Base-by-base conservation (phyloP, 2,888 invertebrate species). In the Aquatica leii region DNA sequence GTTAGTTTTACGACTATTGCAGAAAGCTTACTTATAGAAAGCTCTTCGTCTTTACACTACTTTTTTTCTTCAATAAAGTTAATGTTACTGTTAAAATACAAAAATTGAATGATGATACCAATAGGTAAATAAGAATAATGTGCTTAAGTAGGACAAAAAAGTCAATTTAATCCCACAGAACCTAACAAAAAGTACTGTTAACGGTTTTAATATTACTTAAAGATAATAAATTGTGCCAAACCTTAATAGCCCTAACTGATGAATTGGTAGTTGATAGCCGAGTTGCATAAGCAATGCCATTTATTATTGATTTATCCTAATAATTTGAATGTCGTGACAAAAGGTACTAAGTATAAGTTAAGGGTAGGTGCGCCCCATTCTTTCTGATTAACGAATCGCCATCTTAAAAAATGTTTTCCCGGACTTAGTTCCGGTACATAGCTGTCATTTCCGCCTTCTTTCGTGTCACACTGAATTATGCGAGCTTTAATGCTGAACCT, bases 381-480 rank as follows among this genome's bases (percentile, higher is more conserved):
- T 76, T 78, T 77, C 75, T 78, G 79, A 80, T 80, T 80, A 78
- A 78, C 76, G 73, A 78, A 77, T 77, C 75, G 75, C 79, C 78
- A 77, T 80, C 77, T 78, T 77, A 73, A 78, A 78, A 78, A 78
- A 76, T 74, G 74, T 72, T 77, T 77, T 73, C 74, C 77, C 77
- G 77, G 76, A 72, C 72, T 73, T 71, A 72, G 74, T 75, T 78
- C 79, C 77, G 78, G 77, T 77, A 76, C 74, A 78, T 72, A 74
- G 74, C 76, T 76, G 76, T 76, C 78, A 77, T 78, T 79, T 79
- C 79, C 80, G 74, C 72, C 69, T 65, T 71, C 70, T 78, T 79
- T 74, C 80, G 77, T 80, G 80, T 80, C 80, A 76, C 77, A 78
- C 73, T 71, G 74, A 76, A 76, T 76, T 76, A 72, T 70, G 68